Percentiles rank a stretch among this genome's conserved stretches.
Conservation (phyloP, 1,140 invertebrate genomes). For the Bombus superbus region DNA sequence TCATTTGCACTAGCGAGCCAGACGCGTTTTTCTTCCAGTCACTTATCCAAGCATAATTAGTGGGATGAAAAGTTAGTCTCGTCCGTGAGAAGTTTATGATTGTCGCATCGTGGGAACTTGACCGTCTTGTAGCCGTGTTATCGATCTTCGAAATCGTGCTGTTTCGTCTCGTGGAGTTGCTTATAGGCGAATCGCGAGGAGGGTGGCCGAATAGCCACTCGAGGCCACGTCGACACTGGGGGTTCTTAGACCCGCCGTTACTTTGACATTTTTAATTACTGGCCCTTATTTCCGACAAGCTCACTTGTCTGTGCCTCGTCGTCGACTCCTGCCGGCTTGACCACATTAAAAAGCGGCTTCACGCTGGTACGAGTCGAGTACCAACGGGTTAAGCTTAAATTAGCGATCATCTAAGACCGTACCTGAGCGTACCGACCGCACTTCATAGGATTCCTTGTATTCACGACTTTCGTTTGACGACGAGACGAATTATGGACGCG, state of each 20-base stretch:
- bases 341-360: slow-evolving; percentile 63
- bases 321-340: slow-evolving; percentile 56
- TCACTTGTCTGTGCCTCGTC: slow-evolving; percentile 63
- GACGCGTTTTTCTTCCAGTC: neutral
- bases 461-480: neutral
- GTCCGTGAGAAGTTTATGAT: slow-evolving; percentile 20
- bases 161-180: neutral
- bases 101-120: slow-evolving; percentile 26
- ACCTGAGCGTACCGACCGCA: neutral
- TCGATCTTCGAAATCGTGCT: slow-evolving; percentile 41
- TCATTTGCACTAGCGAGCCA: neutral
- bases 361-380: slow-evolving; percentile 32
- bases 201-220: slow-evolving; percentile 51
- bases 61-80: slow-evolving; percentile 4
- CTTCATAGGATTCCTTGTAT: slow-evolving; percentile 29
- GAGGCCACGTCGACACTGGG: slow-evolving; percentile 17
- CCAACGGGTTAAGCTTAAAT: slow-evolving; percentile 56
- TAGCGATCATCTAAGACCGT: slow-evolving; percentile 54
- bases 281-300: slow-evolving; percentile 58
- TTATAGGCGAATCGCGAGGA: neutral
- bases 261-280: slow-evolving; percentile 72
- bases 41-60: neutral
- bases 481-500: neutral
- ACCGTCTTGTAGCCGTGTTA: slow-evolving; percentile 28
- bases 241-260: slow-evolving; percentile 59